A percentile compares a stretch with the other conserved stretches of the same genome.
Conservation (phyloP, 2,888 invertebrate species). For the Pyrrhia umbra region DNA sequence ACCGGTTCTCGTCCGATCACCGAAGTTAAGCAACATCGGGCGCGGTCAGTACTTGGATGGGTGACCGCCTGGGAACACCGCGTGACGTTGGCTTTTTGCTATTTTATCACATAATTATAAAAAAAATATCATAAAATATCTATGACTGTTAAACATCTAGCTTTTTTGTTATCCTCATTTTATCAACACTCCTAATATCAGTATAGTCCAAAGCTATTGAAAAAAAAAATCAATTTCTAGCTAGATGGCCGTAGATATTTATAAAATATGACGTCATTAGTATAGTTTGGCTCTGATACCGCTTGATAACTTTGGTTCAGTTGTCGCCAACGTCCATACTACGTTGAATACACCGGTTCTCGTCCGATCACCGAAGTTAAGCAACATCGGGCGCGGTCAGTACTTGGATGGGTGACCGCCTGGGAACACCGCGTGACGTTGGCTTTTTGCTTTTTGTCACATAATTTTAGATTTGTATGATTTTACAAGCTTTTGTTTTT, state of each 20-base stretch:
- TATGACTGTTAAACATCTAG: no score
- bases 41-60: constrained; percentile 85
- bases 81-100: constrained; percentile 77
- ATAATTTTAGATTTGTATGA: not conserved
- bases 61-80: constrained; percentile 83
- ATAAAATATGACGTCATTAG: not conserved
- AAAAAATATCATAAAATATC: no score
- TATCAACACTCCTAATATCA: no score
- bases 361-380: constrained; percentile 62
- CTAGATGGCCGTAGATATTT: not conserved
- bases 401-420: constrained; percentile 84
- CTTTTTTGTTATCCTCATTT: no score
- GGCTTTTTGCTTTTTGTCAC: constrained; percentile 54
- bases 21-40: constrained; percentile 87
- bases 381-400: constrained; percentile 82
- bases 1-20: constrained; percentile 88
- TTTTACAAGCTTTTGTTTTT: not conserved
- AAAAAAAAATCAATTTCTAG: not conserved
- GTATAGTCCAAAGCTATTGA: no score
- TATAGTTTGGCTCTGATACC: not conserved
- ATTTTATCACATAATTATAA: constrained; percentile 3
- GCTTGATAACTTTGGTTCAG: not conserved
- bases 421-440: constrained; percentile 79
- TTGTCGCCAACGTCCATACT: constrained; percentile 77
- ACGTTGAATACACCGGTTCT: constrained; percentile 86